Evolutionary conservation across 2,888 invertebrate species (phyloP), one percentile per base, ranked within the genome.

Genomic region (Argyresthia albistria): DNA sequence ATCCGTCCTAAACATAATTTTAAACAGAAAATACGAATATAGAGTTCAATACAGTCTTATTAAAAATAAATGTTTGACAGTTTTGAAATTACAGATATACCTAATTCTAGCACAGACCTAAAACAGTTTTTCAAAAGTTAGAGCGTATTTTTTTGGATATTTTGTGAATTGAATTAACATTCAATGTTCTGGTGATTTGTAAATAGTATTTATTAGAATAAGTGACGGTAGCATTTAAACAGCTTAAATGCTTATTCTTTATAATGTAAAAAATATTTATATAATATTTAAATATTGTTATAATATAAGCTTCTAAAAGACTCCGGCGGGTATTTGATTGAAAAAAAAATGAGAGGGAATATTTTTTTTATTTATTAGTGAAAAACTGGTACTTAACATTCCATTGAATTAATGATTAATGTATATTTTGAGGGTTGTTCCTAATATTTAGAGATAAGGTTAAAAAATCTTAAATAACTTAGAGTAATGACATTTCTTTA

Each of bases 231-330:
- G 84, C 76, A 78, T 80, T 80, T 80, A 76, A 71, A 80, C 66
- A 67, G 77, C 80, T 77, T 83, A 77, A 76, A 69, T 76, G 82
- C 84, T 81, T 83, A 71, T 73, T 74, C 76, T 73, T 76, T 75
- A 69, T 81, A 82, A 78, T 86, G 87, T 87, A 86, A 84, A 75
- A n/a, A 86, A 82, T 86, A 86, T 84, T 87, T 87, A 86, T 84
- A 72, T 77, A 68, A 75, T 82, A 80, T 83, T 84, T 80, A 80
- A 74, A 74, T 74, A 81, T 78, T 80, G 78, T 83, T 79, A 75
- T 70, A 69, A 57, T 64, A 55, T 72, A 67, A 73, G 69, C 69
- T 72, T 70, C 65, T 73, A 73, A 45, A 36, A 46, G 39, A 50
- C n/a, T 37, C 51, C 52, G 16, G 46, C 12, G 39, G n/a, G 11